Evolutionary conservation across 2,797 vertebrate genomes (phyloP).

Genomic region (Chelon auratus): DNA sequence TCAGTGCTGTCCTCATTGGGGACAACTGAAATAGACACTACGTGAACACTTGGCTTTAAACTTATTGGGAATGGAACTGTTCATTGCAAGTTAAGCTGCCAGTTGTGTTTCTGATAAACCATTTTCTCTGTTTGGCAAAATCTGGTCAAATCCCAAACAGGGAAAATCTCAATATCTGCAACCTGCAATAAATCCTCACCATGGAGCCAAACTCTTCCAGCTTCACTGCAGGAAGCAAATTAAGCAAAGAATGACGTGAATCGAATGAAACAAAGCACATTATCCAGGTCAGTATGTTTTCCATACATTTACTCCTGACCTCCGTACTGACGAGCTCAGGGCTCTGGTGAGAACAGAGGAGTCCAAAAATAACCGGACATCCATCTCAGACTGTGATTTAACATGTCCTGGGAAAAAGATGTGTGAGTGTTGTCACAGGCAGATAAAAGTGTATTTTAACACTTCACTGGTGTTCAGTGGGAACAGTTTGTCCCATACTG

Average conservation of each 20-base stretch:
- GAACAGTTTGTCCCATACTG: too few relatives aligned
- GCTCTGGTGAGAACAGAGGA: conserved; percentile 19
- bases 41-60: too few relatives aligned
- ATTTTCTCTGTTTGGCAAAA: too few relatives aligned
- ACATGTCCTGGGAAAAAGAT: conserved; percentile 20
- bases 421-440: conserved; percentile 10
- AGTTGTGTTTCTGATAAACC: too few relatives aligned
- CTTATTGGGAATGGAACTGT: too few relatives aligned
- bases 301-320: conserved; percentile 27
- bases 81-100: too few relatives aligned
- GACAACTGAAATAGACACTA: too few relatives aligned
- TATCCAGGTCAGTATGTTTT: conserved; percentile 15
- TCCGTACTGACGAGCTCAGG: conserved; percentile 31
- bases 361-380: conserved; percentile 54
- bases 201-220: not conserved
- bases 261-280: not conserved
- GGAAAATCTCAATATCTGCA: too few relatives aligned
- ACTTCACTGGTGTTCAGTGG: not conserved
- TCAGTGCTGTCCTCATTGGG: too few relatives aligned
- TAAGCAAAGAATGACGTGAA: not conserved
- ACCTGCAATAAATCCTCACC: not conserved
- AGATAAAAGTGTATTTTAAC: not conserved
- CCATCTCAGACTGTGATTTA: conserved; percentile 27
- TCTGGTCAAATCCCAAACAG: too few relatives aligned
- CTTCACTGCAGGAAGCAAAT: not conserved